phyloP scores from a whole-genome alignment of 2,797 vertebrate genomes.

The Pseudopleuronectes americanus region DNA sequence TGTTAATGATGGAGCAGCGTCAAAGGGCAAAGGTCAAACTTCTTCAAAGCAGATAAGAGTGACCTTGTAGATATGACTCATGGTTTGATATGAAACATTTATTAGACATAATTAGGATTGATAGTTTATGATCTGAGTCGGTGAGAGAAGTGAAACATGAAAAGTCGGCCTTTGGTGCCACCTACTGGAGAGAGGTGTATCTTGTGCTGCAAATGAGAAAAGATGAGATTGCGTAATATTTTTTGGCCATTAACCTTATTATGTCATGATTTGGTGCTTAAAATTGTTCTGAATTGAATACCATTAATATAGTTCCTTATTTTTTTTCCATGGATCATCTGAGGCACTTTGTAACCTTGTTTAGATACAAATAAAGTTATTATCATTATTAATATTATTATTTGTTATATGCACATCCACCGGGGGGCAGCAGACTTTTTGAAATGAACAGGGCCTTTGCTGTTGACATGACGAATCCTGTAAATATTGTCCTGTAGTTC shows the following conservation, averaged over 20 bases:
- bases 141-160: neutral
- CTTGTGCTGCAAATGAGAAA: neutral
- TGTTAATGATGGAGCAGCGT: neutral
- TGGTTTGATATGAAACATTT: neutral
- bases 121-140: neutral
- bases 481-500: neutral
- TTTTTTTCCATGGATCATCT: no score
- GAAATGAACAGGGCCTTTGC: neutral
- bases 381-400: no score
- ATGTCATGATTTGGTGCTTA: no score
- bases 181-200: constrained; percentile 47
- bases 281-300: no score
- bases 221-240: neutral
- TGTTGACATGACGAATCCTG: neutral
- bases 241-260: neutral
- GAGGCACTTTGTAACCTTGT: no score
- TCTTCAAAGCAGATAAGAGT: neutral
- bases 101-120: neutral
- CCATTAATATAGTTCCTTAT: no score
- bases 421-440: constrained; percentile 59
- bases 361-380: no score
- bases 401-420: constrained; percentile 24
- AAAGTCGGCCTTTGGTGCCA: constrained; percentile 50
- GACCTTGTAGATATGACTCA: neutral
- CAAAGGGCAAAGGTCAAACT: constrained; percentile 1